These are phyloP conservation scores for Melinopterus prodromus DNA, from an alignment of 2,888 invertebrate genomes.

Conservation along the genomic window DNA sequence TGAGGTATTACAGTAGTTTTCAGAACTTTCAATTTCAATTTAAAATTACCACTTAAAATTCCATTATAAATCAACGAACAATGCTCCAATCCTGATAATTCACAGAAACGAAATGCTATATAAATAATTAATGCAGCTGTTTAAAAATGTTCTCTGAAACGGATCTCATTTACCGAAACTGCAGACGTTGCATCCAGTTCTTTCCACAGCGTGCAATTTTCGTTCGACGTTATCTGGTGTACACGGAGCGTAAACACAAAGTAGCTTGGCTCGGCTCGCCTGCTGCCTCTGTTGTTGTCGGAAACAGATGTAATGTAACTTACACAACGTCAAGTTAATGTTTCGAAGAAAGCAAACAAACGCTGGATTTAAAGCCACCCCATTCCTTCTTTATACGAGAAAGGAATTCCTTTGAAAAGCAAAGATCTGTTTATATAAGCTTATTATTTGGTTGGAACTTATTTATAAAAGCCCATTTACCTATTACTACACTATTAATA, in stretches of 20 bases:
- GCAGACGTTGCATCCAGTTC: neutral
- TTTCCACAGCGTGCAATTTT: neutral
- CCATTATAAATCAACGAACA: too few relatives aligned
- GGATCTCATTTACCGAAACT: neutral
- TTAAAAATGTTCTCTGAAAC: neutral
- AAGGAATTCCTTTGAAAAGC: neutral
- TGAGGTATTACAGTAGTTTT: too few relatives aligned
- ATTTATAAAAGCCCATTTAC: too few relatives aligned
- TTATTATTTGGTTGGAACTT: neutral
- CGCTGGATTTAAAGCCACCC: neutral
- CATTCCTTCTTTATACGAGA: neutral
- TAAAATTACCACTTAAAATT: too few relatives aligned
- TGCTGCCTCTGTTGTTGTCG: neutral
- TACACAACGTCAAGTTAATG: constrained; percentile 4
- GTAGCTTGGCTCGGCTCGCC: neutral
- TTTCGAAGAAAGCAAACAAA: neutral
- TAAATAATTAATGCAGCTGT: neutral
- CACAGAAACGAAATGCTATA: too few relatives aligned
- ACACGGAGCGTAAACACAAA: neutral
- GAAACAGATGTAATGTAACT: neutral
- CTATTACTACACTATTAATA: too few relatives aligned
- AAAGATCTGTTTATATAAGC: neutral
- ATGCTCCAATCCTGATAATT: too few relatives aligned
- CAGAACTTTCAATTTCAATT: too few relatives aligned
- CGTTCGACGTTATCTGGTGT: neutral